phyloP scores from a whole-genome alignment of 2,888 invertebrate genomes.

The Villa cingulata region DNA sequence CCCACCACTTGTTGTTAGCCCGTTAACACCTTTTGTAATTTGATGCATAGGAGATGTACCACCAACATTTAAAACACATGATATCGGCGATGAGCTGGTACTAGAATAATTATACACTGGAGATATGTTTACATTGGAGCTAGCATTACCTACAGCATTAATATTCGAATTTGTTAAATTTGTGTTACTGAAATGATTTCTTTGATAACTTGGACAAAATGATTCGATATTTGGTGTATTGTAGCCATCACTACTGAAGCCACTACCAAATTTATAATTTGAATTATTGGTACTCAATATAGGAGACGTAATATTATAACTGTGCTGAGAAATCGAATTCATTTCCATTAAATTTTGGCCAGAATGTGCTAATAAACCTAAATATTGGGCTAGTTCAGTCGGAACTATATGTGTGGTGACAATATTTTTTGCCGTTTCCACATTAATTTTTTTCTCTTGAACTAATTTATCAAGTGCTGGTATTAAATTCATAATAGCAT shows the following conservation, averaged over 20 bases:
- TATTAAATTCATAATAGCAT: conserved; percentile 39
- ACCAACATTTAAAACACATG: conserved; percentile 30
- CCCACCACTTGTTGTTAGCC: conserved; percentile 50
- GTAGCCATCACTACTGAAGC: conserved; percentile 14
- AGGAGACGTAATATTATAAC: conserved; percentile 31
- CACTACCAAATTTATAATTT: neutral
- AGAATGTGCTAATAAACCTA: conserved; percentile 42
- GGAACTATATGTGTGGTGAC: conserved; percentile 38
- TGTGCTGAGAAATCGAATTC: conserved; percentile 31
- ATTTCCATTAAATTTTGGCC: conserved; percentile 32
- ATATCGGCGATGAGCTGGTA: conserved; percentile 41
- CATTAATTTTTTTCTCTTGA: conserved; percentile 35
- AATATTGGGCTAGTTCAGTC: conserved; percentile 38
- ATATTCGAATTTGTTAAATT: conserved; percentile 10
- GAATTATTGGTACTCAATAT: conserved; percentile 15
- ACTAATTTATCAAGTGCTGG: conserved; percentile 34
- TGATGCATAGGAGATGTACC: conserved; percentile 50
- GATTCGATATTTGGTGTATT: conserved; percentile 16
- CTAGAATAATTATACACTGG: too few relatives aligned
- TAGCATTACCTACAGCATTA: neutral
- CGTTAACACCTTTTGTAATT: conserved; percentile 55
- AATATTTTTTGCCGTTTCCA: conserved; percentile 36
- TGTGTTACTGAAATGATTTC: conserved; percentile 12
- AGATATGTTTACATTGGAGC: conserved; percentile 19
- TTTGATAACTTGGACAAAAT: conserved; percentile 4